phyloP scores from a whole-genome alignment of 1,140 invertebrate species.

The Scaptomyza hsui region DNA sequence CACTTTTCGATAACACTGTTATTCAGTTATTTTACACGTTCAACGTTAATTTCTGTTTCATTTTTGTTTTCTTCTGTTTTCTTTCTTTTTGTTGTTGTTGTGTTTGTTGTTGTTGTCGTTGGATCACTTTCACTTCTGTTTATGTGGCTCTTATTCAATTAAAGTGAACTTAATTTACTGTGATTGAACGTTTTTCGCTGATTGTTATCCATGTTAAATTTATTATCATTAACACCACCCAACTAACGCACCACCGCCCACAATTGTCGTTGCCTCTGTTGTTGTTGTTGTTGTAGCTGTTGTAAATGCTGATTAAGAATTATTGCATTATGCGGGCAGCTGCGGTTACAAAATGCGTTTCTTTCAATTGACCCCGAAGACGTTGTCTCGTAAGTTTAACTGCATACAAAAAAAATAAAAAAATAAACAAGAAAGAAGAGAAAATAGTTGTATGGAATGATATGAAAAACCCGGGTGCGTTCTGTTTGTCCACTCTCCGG shows the following conservation, averaged over 20 bases:
- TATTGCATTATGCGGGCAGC: constrained; percentile 73
- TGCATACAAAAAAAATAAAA: neutral
- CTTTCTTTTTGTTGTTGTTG: neutral
- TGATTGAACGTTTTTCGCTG: constrained; percentile 67
- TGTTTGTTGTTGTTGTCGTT: neutral
- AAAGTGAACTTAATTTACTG: constrained; percentile 73
- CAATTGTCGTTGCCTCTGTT: too few relatives aligned
- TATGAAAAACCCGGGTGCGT: constrained; percentile 1
- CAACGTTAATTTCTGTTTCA: neutral
- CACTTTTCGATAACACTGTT: too few relatives aligned
- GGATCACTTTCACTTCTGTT: constrained; percentile 11
- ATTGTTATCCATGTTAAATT: constrained; percentile 76
- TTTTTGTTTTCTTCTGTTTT: neutral
- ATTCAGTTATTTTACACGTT: too few relatives aligned
- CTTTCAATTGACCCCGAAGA: constrained; percentile 68
- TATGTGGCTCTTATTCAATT: constrained; percentile 59
- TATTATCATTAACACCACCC: constrained; percentile 63
- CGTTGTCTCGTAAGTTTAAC: neutral
- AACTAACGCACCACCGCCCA: neutral
- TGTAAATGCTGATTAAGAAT: constrained; percentile 76
- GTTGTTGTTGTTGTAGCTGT: constrained; percentile 48
- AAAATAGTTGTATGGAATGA: too few relatives aligned
- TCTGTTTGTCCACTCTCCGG: constrained; percentile 5
- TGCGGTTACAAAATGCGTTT: constrained; percentile 68
- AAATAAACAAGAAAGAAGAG: neutral